Evolutionary conservation across 2,888 invertebrate species (phyloP).

Genomic region (Aphidoletes aphidimyza): DNA sequence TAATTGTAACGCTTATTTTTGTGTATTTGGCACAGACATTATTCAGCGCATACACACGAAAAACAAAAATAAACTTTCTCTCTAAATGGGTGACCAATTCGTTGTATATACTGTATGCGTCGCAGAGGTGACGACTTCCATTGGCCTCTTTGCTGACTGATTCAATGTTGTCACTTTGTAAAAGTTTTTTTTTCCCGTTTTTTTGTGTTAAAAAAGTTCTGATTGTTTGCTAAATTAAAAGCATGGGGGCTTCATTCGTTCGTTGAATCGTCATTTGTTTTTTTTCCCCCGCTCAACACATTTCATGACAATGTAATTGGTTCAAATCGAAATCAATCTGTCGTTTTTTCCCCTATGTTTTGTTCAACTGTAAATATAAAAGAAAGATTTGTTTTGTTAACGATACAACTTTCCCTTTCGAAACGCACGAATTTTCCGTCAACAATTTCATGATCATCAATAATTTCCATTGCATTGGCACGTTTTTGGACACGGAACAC

Average conservation of each 20-base stretch:
- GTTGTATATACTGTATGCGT: neutral
- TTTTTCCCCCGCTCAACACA: neutral
- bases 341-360: neutral
- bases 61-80: too few relatives aligned
- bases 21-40: constrained; percentile 51
- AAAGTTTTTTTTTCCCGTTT: too few relatives aligned
- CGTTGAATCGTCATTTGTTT: too few relatives aligned
- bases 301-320: too few relatives aligned
- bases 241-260: too few relatives aligned
- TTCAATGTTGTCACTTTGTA: neutral
- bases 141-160: neutral
- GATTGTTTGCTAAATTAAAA: too few relatives aligned
- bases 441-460: constrained; percentile 52
- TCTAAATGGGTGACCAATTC: neutral
- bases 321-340: neutral
- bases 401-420: neutral
- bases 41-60: neutral
- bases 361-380: constrained; percentile 43
- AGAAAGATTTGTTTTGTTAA: constrained; percentile 47
- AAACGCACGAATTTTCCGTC: neutral
- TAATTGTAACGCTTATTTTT: constrained; percentile 14
- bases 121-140: constrained; percentile 28
- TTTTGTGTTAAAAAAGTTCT: too few relatives aligned
- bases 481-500: neutral
- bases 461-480: constrained; percentile 21